A percentile compares a stretch with the other conserved stretches of the same genome.
phyloP scores from a whole-genome alignment of 2,888 invertebrate species.

The Subacronicta megacephala region DNA sequence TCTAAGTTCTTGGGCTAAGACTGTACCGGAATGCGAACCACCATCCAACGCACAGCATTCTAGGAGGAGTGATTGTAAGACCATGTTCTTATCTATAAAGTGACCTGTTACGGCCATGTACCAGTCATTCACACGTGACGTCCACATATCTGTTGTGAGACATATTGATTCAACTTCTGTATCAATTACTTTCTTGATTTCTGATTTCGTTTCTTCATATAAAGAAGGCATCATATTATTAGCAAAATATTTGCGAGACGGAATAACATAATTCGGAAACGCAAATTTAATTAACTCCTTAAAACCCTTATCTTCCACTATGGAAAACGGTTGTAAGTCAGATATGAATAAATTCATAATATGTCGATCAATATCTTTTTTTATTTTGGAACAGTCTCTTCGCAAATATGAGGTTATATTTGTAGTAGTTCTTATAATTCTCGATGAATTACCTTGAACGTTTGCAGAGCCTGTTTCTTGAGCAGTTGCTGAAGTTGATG shows the following conservation, averaged over 20 bases:
- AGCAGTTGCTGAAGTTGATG: no score
- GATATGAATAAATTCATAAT: no score
- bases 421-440: constrained; percentile 7
- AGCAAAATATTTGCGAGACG: no score
- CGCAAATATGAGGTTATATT: constrained; percentile 9
- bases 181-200: constrained; percentile 1
- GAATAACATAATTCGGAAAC: constrained; percentile 7
- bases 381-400: neutral
- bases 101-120: constrained; percentile 20
- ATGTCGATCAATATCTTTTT: no score
- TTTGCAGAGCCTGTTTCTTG: no score
- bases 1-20: constrained; percentile 16
- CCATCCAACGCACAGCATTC: constrained; percentile 3
- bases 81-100: constrained; percentile 9
- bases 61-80: neutral
- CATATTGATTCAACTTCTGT: constrained; percentile 11
- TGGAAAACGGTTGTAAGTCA: no score
- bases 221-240: neutral
- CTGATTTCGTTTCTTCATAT: no score
- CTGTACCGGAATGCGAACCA: constrained; percentile 6
- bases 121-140: constrained; percentile 21
- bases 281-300: constrained; percentile 8
- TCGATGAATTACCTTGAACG: neutral
- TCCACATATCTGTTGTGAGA: constrained; percentile 22
- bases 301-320: neutral